Conservation (phyloP, 2,888 invertebrate species). For the Tipula lateralis region DNA sequence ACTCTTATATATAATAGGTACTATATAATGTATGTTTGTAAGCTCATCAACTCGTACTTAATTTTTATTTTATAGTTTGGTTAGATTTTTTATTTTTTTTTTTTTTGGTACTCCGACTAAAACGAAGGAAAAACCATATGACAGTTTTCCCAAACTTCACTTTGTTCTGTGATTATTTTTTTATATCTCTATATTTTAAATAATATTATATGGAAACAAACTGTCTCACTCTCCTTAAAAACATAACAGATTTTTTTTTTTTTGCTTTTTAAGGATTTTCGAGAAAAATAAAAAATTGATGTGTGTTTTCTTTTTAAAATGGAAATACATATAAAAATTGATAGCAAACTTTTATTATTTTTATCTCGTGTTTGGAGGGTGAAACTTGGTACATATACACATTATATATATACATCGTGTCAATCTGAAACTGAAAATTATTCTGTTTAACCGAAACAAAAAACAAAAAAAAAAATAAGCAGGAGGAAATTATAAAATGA, state of each 20-base stretch:
- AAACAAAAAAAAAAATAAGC: neutral
- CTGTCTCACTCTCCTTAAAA: constrained; percentile 24
- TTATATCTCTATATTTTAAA: neutral
- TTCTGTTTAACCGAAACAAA: constrained; percentile 4
- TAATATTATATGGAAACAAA: neutral
- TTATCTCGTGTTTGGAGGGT: neutral
- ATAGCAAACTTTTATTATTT: constrained; percentile 11
- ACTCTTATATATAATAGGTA: neutral
- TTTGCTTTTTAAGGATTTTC: neutral
- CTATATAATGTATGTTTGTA: neutral
- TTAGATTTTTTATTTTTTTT: neutral
- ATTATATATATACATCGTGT: no score
- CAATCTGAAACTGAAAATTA: neutral
- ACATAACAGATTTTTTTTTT: neutral
- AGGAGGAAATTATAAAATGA: constrained; percentile 2
- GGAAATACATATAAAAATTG: constrained; percentile 11
- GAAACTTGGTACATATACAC: neutral
- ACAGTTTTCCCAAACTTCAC: constrained; percentile 50
- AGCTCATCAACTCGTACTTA: constrained; percentile 19
- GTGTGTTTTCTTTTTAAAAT: constrained; percentile 24
- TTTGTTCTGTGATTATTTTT: constrained; percentile 36
- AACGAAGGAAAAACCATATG: constrained; percentile 43
- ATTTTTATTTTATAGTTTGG: constrained; percentile 24
- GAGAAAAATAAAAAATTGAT: neutral
- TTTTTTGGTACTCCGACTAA: neutral